A percentile compares a stretch with the other conserved stretches of the same genome.
Conservation (phyloP, 2,888 invertebrate genomes). For the Macrostomum cliftonense region DNA sequence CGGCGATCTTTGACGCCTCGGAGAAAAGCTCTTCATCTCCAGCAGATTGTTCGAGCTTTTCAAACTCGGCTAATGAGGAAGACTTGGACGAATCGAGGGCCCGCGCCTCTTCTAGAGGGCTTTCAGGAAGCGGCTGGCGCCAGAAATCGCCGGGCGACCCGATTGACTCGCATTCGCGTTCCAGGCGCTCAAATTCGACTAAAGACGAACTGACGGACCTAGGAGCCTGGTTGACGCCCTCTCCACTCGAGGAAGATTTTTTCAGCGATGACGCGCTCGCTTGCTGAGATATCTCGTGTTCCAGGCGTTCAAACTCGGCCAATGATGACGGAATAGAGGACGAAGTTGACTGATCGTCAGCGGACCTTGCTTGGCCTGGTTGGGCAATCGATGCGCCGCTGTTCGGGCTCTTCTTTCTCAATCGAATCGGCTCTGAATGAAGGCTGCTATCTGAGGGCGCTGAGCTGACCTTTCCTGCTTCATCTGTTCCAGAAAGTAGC, state of each 20-base stretch:
- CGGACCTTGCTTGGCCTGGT: too few relatives aligned
- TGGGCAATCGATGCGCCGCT: too few relatives aligned
- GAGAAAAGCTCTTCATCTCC: not conserved
- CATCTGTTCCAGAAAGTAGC: too few relatives aligned
- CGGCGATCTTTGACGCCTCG: slow-evolving; percentile 4
- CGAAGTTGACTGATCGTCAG: not conserved
- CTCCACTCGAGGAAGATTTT: slow-evolving; percentile 3
- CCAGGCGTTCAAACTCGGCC: slow-evolving; percentile 5
- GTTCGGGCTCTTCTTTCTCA: too few relatives aligned
- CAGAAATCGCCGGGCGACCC: not conserved
- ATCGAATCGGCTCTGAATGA: too few relatives aligned
- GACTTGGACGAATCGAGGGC: not conserved
- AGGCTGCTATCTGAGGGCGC: too few relatives aligned
- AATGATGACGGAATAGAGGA: slow-evolving; percentile 6
- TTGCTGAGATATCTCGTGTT: slow-evolving; percentile 3
- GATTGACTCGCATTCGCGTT: slow-evolving; percentile 2
- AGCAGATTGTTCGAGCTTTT: slow-evolving; percentile 1
- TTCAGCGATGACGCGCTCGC: slow-evolving; percentile 2
- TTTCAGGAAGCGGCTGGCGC: too few relatives aligned
- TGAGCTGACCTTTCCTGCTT: too few relatives aligned
- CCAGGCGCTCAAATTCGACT: slow-evolving; percentile 5
- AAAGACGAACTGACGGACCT: slow-evolving; percentile 5
- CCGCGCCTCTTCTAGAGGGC: not conserved
- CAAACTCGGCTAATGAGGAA: not conserved
- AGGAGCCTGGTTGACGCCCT: not conserved